Evolutionary conservation across 2,888 invertebrate genomes (phyloP), one percentile per base, ranked within the genome.

Genomic region (Pristionchus maxplancki): DNA sequence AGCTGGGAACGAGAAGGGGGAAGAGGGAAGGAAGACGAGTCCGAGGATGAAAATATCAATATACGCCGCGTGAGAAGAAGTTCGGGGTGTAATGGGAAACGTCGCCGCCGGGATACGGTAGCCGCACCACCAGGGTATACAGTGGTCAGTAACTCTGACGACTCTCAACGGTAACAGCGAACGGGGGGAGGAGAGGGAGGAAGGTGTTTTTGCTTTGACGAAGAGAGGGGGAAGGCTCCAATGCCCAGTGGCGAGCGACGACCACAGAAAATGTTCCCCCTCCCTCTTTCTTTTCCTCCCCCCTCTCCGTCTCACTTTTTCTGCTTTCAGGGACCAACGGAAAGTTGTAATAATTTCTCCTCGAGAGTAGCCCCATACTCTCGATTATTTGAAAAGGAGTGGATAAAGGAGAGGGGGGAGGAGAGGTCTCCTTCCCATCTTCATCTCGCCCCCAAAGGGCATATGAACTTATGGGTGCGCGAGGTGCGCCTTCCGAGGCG

Each of bases 361-460:
- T 28, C 20, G 17, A 34, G 28, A 17, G 28, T 24, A n/a, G n/a
- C n/a, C n/a, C n/a, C n/a, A n/a, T 48, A 78, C 48, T 78, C 78
- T 78, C 67, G 67, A 71, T 71, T 71, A 71, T 71, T 71, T 71
- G 67, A 71, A 71, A 71, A 71, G 67, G 67, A 34, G 37, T 71
- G 64, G n/a, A 28, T n/a, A n/a, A 64, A 13, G 28, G 64, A 64
- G 28, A 24, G 64, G 28, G 34, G 11, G 37, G 37, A 31, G 67
- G 34, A 28, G 62, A 62, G n/a, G 20, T 62, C 62, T 62, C 28
- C 62, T 24, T 62, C 58, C 24, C 62, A n/a, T n/a, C n/a, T n/a
- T n/a, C n/a, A n/a, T n/a, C n/a, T n/a, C n/a, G n/a, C n/a, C 62
- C 62, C 5, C 28, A 71, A 71, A 71, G 67, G 67, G 67, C 67